phyloP scores from a whole-genome alignment of 2,797 vertebrate genomes.

The Pitangus sulphuratus region DNA sequence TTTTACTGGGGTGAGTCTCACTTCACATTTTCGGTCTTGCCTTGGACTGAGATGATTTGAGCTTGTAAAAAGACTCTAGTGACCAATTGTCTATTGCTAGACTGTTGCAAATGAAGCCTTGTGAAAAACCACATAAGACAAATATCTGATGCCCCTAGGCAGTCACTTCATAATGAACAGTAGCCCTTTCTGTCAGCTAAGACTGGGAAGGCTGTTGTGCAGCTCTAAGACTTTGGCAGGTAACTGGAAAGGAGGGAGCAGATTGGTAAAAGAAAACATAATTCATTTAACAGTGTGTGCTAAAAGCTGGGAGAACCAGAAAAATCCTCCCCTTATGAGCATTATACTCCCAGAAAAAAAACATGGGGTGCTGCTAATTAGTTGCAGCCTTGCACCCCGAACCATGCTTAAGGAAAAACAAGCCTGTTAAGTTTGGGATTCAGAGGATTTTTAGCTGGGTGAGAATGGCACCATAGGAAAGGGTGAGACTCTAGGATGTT shows the following conservation, averaged over 20 bases:
- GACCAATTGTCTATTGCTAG: background rate
- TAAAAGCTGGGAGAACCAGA: background rate
- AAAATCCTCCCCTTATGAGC: background rate
- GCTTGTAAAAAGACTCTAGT: background rate
- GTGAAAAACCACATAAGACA: background rate
- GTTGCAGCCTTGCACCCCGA: rapidly evolving
- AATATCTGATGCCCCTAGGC: background rate
- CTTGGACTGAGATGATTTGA: background rate
- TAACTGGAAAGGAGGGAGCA: background rate
- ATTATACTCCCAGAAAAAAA: background rate
- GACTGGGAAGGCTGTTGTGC: background rate
- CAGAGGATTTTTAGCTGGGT: background rate
- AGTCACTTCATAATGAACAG: background rate
- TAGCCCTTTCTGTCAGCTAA: background rate
- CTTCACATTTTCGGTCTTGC: background rate
- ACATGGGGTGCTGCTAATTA: background rate
- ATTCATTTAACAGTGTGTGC: background rate
- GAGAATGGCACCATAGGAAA: background rate
- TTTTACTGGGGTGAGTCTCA: background rate
- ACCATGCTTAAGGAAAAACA: background rate
- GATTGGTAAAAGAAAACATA: background rate
- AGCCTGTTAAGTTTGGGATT: background rate
- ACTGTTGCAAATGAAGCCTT: background rate
- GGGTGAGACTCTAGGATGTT: background rate
- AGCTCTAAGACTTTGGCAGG: background rate